A percentile compares a stretch with the other conserved stretches of the same genome.
Conservation (phyloP, 2,888 invertebrate genomes). For the Periphyllus acericola region DNA sequence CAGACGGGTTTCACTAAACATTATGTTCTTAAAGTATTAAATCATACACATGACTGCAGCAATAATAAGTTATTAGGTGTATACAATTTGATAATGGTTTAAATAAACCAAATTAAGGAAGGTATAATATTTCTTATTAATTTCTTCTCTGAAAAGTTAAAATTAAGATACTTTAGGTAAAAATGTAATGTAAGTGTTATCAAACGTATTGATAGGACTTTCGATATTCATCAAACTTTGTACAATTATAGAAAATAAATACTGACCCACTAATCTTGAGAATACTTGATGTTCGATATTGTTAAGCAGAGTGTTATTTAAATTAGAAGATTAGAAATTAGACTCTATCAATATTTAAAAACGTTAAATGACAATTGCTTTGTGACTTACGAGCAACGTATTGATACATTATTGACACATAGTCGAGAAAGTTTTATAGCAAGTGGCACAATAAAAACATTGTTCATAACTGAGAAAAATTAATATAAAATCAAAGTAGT, state of each 20-base stretch:
- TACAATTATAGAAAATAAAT: not conserved
- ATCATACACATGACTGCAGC: too few species aligned
- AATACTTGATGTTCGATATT: not conserved
- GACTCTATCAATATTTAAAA: not conserved
- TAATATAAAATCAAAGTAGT: not conserved
- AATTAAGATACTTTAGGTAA: too few species aligned
- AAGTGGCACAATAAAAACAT: constrained; percentile 15
- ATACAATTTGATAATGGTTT: too few species aligned
- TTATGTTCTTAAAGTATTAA: too few species aligned
- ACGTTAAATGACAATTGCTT: not conserved
- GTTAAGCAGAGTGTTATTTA: not conserved
- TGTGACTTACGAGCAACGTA: constrained; percentile 41
- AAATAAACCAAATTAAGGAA: too few species aligned
- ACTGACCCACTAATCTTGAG: not conserved
- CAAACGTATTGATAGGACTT: not conserved
- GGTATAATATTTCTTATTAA: too few species aligned
- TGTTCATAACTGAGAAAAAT: constrained; percentile 15
- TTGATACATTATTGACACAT: constrained; percentile 29
- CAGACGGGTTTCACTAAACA: too few species aligned
- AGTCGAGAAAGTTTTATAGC: not conserved
- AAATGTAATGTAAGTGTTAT: too few species aligned
- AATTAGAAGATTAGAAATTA: not conserved
- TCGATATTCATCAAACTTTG: not conserved
- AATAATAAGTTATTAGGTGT: too few species aligned
- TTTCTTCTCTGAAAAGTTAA: too few species aligned